Evolutionary conservation across 2,888 invertebrate species (phyloP), one percentile per base, ranked within the genome.

Genomic region (Cantharis flavilabris): DNA sequence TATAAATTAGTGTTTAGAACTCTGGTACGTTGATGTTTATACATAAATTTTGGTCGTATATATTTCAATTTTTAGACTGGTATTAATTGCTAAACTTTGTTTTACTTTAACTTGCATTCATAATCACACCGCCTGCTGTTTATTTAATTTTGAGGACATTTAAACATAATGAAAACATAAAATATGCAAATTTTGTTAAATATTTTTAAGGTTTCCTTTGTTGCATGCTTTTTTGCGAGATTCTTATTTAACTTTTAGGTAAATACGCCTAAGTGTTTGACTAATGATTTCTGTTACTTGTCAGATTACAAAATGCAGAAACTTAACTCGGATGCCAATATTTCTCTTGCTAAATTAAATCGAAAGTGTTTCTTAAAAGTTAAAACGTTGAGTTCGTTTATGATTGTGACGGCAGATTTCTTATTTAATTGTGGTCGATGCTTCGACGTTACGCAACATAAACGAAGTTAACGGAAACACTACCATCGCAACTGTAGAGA

Each of bases 11-110:
- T 18, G 73, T 33, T 69, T 11, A 62, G 73, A 73, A 73, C 69
- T 69, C 69, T 69, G 20, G 63, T 26, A 70, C 63, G 73, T 69
- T 73, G 73, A 73, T 73, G 73, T 63, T 69, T 73, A 69, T 69
- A 73, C 73, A 73, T 73, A 73, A 73, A 69, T 73, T 73, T 73
- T 63, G 62, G 70, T 62, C 73, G 73, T 73, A 73, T 73, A 73
- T 73, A 69, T 73, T 73, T 73, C 69, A 16, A 16, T 69, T 30
- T 69, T 73, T 69, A 69, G 63, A 70, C 70, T 69, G 69, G 63
- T 26, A 73, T 73, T 73, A 73, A 69, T 20, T 63, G 64, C 73
- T 69, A 69, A 70, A 73, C 62, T 73, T 69, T 73, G 73, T 63
- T 62, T 69, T 69, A 69, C 62, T 73, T 20, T 63, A 23, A 62